Conservation (phyloP, 1,140 invertebrate genomes). For the Sminthurides bifidus region DNA sequence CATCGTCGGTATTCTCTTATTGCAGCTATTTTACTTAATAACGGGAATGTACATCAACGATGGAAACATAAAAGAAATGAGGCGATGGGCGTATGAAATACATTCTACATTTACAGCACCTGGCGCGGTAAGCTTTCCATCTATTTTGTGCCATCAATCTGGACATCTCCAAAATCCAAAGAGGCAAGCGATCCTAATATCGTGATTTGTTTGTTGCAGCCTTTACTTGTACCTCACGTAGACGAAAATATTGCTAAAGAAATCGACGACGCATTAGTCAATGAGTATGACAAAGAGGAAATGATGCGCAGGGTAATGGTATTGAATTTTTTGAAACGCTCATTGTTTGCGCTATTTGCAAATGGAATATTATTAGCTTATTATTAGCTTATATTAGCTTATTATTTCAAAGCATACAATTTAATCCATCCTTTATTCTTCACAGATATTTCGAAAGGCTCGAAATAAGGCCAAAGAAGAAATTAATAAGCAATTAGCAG, state of each 20-base stretch:
- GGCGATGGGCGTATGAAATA: constrained; percentile 95
- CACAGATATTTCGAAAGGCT: constrained; percentile 68
- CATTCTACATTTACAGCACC: constrained; percentile 91
- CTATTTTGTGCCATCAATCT: constrained; percentile 6
- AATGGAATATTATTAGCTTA: background rate
- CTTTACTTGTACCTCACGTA: constrained; percentile 65
- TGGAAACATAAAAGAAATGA: constrained; percentile 67
- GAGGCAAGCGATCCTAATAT: background rate
- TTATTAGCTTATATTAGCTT: background rate
- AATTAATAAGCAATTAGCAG: constrained; percentile 68
- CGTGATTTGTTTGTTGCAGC: constrained; percentile 53
- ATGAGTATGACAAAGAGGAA: constrained; percentile 77
- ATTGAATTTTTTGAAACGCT: constrained; percentile 12
- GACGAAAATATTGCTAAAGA: constrained; percentile 76
- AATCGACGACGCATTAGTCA: constrained; percentile 69
- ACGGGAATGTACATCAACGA: constrained; percentile 67
- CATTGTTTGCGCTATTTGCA: background rate
- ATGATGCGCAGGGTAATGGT: constrained; percentile 58
- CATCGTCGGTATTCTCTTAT: too few relatives aligned
- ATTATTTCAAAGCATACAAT: background rate
- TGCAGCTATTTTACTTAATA: constrained; percentile 77
- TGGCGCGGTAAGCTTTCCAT: constrained; percentile 53
- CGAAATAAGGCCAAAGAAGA: constrained; percentile 67
- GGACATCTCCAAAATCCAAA: constrained; percentile 1
- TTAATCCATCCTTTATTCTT: constrained; percentile 14